A percentile compares a stretch with the other conserved stretches of the same genome.
phyloP scores from a whole-genome alignment of 2,888 invertebrate species.

The Cecidostiba fungosa region DNA sequence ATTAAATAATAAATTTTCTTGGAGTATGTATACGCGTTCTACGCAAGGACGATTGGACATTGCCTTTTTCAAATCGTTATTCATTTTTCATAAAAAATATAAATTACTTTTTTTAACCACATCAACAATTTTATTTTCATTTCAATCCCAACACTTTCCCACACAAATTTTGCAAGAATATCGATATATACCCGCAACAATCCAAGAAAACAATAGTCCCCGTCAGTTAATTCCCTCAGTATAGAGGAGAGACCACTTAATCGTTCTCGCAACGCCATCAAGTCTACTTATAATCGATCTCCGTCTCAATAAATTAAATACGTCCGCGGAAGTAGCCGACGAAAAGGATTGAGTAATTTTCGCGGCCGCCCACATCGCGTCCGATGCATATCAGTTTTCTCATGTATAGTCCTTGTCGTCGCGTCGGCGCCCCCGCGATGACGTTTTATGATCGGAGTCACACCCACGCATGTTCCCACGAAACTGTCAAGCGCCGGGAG shows the following conservation, averaged over 20 bases:
- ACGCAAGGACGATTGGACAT: no score
- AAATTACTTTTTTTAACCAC: not conserved
- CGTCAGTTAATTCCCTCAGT: not conserved
- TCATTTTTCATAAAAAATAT: no score
- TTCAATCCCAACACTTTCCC: not conserved
- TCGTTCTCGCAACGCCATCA: not conserved
- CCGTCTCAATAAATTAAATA: not conserved
- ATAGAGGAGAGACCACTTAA: not conserved
- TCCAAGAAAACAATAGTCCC: no score
- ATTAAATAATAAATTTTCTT: constrained; percentile 39
- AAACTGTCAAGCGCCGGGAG: not conserved
- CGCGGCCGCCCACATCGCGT: constrained; percentile 33
- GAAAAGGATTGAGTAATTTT: constrained; percentile 48
- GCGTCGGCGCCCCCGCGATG: constrained; percentile 48
- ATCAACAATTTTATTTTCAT: not conserved
- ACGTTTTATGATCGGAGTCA: constrained; percentile 40
- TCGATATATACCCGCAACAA: not conserved
- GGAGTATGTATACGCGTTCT: no score
- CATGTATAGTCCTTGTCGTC: not conserved
- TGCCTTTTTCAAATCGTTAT: not conserved
- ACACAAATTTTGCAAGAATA: not conserved
- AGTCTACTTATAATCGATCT: not conserved
- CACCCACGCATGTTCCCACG: constrained; percentile 51
- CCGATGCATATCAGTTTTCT: constrained; percentile 43
- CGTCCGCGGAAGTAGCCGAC: constrained; percentile 35